Evolutionary conservation across 2,888 invertebrate species (phyloP).

Genomic region (Notocelia uddmanniana): DNA sequence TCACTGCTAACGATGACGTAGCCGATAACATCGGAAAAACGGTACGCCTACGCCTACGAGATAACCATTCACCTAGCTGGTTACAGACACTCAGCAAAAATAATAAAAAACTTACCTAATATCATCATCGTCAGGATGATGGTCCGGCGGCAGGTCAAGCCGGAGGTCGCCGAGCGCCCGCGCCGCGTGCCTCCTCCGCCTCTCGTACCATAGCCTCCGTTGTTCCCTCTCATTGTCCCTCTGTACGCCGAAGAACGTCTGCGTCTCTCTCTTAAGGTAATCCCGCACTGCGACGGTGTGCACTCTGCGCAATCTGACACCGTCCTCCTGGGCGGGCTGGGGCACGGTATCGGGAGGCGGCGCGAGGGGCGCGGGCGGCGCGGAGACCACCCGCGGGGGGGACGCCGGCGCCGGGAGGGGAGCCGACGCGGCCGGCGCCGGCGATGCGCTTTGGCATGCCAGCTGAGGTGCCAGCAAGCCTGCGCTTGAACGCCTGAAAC

Average conservation of each 20-base stretch:
- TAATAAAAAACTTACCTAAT: conserved; percentile 69
- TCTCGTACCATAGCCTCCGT: conserved; percentile 91
- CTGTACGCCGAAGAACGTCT: conserved; percentile 94
- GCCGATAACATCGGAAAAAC: no score
- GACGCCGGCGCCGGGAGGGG: conserved; percentile 67
- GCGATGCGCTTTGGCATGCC: conserved; percentile 74
- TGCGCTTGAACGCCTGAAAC: conserved; percentile 81
- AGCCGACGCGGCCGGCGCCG: conserved; percentile 67
- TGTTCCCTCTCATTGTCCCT: conserved; percentile 91
- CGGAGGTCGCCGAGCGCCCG: conserved; percentile 88
- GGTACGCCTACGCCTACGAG: no score
- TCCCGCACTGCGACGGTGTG: conserved; percentile 82
- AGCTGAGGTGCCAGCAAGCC: conserved; percentile 78
- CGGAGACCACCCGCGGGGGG: conserved; percentile 67
- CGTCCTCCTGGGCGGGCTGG: conserved; percentile 76
- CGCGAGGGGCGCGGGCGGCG: conserved; percentile 62
- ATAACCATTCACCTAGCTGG: no score
- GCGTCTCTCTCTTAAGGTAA: conserved; percentile 92
- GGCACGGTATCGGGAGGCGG: conserved; percentile 71
- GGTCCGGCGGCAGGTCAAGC: conserved; percentile 86
- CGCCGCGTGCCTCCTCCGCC: conserved; percentile 91
- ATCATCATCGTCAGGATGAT: conserved; percentile 87
- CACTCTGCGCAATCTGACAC: conserved; percentile 76
- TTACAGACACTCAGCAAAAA: no score
- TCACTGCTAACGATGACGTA: no score